A percentile compares a stretch with the other conserved stretches of the same genome.
These are phyloP conservation scores for Trichomycterus rosablanca DNA, from an alignment of 2,113 vertebrate genomes.

Conservation along the genomic window DNA sequence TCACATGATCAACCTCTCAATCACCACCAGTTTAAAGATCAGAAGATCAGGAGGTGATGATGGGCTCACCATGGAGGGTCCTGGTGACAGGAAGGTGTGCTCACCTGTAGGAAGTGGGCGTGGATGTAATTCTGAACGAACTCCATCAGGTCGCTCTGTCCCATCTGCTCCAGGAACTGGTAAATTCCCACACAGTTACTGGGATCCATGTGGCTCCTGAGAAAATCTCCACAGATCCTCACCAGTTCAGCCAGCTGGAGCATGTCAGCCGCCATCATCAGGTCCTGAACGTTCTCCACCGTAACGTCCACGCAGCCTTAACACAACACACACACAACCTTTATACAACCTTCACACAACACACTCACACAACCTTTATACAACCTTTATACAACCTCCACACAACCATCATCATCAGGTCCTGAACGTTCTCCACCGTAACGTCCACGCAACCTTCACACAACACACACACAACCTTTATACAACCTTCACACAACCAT, in stretches of 20 bases:
- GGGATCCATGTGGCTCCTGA: slow-evolving; percentile 87
- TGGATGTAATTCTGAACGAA: slow-evolving; percentile 93
- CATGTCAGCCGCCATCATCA: slow-evolving; percentile 96
- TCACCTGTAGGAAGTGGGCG: slow-evolving; percentile 87
- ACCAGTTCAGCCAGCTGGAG: slow-evolving; percentile 91
- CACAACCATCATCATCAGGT: too few species aligned
- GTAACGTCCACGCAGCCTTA: slow-evolving; percentile 12
- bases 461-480: slow-evolving; percentile 58
- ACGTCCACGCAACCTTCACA: slow-evolving; percentile 12
- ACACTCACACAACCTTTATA: too few species aligned
- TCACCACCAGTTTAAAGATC: too few species aligned
- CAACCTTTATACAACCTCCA: slow-evolving; percentile 36
- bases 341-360: slow-evolving; percentile 58
- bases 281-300: slow-evolving; percentile 88
- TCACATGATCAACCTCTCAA: too few species aligned
- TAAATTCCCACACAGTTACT: slow-evolving; percentile 91
- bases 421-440: slow-evolving; percentile 68
- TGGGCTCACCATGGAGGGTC: too few species aligned
- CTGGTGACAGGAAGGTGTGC: not conserved
- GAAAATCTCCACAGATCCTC: slow-evolving; percentile 87
- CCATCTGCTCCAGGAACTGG: slow-evolving; percentile 94
- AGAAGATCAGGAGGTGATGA: too few species aligned
- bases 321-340: slow-evolving; percentile 44
- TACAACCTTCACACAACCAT: slow-evolving; percentile 42
- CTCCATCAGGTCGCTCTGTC: slow-evolving; percentile 82